Base-by-base conservation (phyloP, 2,113 vertebrate species). In the Todiramphus chloris region DNA sequence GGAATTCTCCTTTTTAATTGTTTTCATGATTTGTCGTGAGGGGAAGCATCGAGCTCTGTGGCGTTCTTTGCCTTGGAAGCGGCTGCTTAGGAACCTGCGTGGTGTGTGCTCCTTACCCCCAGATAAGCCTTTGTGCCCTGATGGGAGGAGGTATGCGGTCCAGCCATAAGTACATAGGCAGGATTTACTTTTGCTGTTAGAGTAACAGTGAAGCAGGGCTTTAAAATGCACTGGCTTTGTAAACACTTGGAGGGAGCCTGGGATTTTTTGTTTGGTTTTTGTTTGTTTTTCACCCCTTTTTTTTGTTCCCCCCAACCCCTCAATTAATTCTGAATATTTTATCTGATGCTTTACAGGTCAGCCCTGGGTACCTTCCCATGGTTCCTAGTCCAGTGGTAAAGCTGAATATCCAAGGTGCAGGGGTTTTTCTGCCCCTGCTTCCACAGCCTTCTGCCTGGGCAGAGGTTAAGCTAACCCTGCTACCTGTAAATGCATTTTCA, bases 161-260 rank as follows among this genome's bases (percentile, higher is more conserved):
- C 93, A 63, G 86, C 80, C 69, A 55, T 89, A 13, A 84, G 86
- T 90, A 89, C 90, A 87, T 91, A 93, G 46, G 58, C 90, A 86
- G 53, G 69, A 95, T 95, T 96, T 92, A 84, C 91, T 96, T 93
- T 93, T 94, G 78, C 93, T 93, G 91, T 58, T 90, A 37, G 55
- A 91, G 85, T 70, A 93, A 85, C 96, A 93, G 74, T 92, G 87
- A 95, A 96, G 58, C 67, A 93, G 63, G 53, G 44, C 66, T 96
- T 93, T 83, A 87, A 92, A 97, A 92, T 10, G 66, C 24, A 1
- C 63, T 82, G 87, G 84, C 70, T 97, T 94, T 91, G 92, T 95
- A 95, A 96, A 94, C 81, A 79, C 67, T 82, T 62, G 59, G 39
- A 89, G 33, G n/a, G 21, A 95, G 66, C 31, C 55, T 87, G 55